phyloP scores from a whole-genome alignment of 2,888 invertebrate genomes.

The Balanococcus diminutus region DNA sequence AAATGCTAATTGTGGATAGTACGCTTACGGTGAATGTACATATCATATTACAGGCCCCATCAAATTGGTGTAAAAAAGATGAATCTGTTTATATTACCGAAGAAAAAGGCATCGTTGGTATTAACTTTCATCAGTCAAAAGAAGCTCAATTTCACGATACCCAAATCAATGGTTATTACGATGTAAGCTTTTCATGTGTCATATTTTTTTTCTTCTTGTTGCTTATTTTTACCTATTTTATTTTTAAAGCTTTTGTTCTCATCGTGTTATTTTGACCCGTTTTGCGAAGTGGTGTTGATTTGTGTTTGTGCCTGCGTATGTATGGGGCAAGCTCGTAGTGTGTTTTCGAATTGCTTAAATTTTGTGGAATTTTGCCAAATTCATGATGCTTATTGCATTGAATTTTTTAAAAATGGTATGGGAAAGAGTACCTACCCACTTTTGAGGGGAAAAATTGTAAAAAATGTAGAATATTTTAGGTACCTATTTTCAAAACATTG shows the following conservation, averaged over 20 bases:
- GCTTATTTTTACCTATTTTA: background rate
- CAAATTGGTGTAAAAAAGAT: conserved; percentile 82
- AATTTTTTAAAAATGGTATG: no score
- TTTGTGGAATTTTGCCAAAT: background rate
- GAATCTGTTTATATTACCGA: conserved; percentile 84
- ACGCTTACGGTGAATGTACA: conserved; percentile 37
- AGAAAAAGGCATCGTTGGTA: conserved; percentile 83
- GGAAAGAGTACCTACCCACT: no score
- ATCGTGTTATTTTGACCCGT: no score
- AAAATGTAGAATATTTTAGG: no score
- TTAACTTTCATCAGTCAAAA: conserved; percentile 90
- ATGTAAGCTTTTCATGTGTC: conserved; percentile 62
- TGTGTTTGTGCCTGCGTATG: background rate
- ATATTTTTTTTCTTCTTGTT: background rate
- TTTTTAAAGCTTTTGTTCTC: background rate
- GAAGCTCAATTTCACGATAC: conserved; percentile 79
- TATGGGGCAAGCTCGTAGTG: no score
- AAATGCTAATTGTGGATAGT: background rate
- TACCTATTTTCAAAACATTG: no score
- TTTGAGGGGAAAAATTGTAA: no score
- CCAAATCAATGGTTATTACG: conserved; percentile 66
- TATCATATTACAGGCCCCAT: conserved; percentile 66
- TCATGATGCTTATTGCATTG: no score
- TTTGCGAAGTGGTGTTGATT: background rate
- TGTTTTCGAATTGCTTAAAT: background rate